Conservation (phyloP, 2,113 vertebrate species). For the Smithornis capensis region DNA sequence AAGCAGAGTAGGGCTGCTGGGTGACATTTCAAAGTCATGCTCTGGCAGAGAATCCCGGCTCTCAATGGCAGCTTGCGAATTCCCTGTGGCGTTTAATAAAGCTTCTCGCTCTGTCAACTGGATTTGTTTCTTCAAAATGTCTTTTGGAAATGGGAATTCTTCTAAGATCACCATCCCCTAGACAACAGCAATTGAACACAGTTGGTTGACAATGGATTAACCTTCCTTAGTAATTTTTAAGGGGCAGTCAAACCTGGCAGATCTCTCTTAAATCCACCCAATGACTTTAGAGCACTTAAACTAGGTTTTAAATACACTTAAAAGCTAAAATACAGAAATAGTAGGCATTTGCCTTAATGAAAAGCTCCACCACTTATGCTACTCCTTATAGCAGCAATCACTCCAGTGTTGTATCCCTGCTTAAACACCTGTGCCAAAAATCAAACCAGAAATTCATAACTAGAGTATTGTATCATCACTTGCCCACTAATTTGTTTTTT, state of each 20-base stretch:
- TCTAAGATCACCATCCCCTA: slow-evolving; percentile 87
- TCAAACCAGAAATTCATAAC: slow-evolving; percentile 7
- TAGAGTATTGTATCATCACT: neutral
- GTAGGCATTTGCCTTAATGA: neutral
- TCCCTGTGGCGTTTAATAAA: slow-evolving; percentile 75
- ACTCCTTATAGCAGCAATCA: neutral
- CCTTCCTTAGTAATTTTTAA: slow-evolving; percentile 33
- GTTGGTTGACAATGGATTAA: slow-evolving; percentile 60
- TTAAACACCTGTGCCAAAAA: slow-evolving; percentile 9
- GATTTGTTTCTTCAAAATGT: slow-evolving; percentile 80
- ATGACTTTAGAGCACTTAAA: neutral
- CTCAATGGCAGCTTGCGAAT: slow-evolving; percentile 61
- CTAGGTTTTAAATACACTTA: neutral
- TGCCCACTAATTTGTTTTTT: neutral
- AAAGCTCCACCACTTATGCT: neutral
- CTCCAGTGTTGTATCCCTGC: neutral
- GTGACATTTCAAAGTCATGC: slow-evolving; percentile 84
- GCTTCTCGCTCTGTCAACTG: slow-evolving; percentile 78
- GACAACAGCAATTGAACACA: slow-evolving; percentile 68
- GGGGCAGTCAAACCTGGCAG: neutral
- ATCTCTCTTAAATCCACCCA: neutral
- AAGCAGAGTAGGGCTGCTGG: slow-evolving; percentile 89
- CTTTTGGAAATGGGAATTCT: slow-evolving; percentile 82
- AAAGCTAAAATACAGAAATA: neutral
- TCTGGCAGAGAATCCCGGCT: slow-evolving; percentile 76